Evolutionary conservation across 2,797 vertebrate genomes (phyloP).

Genomic region (Protonibea diacanthus): DNA sequence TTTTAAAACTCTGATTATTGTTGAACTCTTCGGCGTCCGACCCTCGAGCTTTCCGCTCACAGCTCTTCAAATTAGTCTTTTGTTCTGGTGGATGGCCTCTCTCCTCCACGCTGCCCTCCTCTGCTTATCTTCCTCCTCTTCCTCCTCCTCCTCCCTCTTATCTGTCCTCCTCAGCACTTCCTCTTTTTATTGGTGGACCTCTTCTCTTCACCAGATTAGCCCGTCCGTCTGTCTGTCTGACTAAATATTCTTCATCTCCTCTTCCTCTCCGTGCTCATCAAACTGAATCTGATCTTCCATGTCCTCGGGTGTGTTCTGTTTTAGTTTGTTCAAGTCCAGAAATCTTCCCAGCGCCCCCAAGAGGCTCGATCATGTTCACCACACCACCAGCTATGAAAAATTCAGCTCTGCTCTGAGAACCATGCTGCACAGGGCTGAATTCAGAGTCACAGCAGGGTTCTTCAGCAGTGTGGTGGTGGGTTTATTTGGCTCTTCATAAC

Average conservation of each 20-base stretch:
- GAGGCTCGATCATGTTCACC: background rate
- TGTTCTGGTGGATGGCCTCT: constrained; percentile 57
- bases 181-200: constrained; percentile 31
- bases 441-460: too few species aligned
- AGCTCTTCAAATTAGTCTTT: constrained; percentile 61
- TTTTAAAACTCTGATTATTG: constrained; percentile 50
- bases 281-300: background rate
- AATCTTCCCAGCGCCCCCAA: background rate
- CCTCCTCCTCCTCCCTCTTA: constrained; percentile 30
- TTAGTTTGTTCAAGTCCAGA: background rate
- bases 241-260: too few species aligned
- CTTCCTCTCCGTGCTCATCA: too few species aligned
- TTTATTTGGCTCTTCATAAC: too few species aligned
- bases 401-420: background rate
- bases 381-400: background rate
- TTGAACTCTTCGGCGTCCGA: constrained; percentile 50
- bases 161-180: constrained; percentile 49
- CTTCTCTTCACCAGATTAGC: constrained; percentile 42
- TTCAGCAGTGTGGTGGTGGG: too few species aligned
- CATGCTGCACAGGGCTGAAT: too few species aligned
- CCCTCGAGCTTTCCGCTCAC: constrained; percentile 53
- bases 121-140: constrained; percentile 38
- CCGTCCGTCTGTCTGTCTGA: background rate
- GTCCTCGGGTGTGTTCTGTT: background rate
- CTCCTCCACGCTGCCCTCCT: constrained; percentile 34